These are phyloP conservation scores for Erebia aethiops DNA, from an alignment of 2,888 invertebrate species.

Conservation along the genomic window DNA sequence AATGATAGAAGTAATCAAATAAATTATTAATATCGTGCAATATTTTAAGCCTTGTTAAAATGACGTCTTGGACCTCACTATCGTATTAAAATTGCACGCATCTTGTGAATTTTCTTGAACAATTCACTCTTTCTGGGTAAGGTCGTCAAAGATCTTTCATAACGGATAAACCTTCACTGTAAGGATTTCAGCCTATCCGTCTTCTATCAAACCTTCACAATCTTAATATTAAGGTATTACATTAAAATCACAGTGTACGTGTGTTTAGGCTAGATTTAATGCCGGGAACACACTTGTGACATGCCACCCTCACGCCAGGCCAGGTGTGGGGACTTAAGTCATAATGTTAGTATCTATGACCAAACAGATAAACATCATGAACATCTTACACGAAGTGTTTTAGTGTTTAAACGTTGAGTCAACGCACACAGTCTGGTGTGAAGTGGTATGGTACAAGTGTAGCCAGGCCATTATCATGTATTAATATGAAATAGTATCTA, in stretches of 20 bases:
- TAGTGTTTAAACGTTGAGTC: background rate
- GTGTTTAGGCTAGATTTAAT: constrained; percentile 73
- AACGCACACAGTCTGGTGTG: background rate
- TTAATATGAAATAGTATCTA: constrained; percentile 62
- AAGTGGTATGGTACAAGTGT: background rate
- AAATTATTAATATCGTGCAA: too few relatives aligned
- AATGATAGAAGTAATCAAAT: too few relatives aligned
- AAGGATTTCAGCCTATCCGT: constrained; percentile 60
- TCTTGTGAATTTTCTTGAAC: background rate
- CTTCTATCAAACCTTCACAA: constrained; percentile 55
- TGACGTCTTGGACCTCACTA: too few relatives aligned
- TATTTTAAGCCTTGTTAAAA: too few relatives aligned
- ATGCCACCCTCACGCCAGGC: background rate
- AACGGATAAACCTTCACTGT: constrained; percentile 56
- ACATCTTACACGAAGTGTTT: background rate
- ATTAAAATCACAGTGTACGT: constrained; percentile 66
- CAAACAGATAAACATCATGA: too few relatives aligned
- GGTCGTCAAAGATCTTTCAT: constrained; percentile 31
- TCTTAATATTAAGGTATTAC: constrained; percentile 61
- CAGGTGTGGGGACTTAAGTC: background rate
- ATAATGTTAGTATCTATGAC: background rate
- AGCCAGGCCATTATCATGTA: constrained; percentile 47
- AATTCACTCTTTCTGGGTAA: background rate
- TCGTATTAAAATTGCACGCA: too few relatives aligned
- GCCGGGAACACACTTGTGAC: background rate